Evolutionary conservation across 2,113 vertebrate genomes (phyloP).

Genomic region (Cyprinodon tularosa): DNA sequence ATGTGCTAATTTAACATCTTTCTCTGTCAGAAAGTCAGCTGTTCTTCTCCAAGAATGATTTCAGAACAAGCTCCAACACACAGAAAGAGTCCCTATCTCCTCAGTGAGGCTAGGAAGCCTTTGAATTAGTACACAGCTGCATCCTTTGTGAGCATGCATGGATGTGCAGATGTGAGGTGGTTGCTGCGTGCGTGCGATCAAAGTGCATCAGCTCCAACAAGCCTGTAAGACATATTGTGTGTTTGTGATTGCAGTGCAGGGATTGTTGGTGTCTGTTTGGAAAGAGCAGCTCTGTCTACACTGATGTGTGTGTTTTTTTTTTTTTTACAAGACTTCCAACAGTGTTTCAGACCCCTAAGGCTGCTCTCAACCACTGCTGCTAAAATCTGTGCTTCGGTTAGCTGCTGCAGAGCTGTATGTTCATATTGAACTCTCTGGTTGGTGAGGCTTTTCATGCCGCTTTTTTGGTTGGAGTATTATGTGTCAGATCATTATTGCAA

Average conservation of each 20-base stretch:
- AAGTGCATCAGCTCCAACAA: background rate
- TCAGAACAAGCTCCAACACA: conserved; percentile 20
- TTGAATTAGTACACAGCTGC: conserved; percentile 31
- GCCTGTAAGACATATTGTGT: background rate
- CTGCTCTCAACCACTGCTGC: conserved; percentile 41
- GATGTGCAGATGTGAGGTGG: conserved; percentile 31
- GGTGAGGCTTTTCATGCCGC: background rate
- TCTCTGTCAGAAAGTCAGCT: conserved; percentile 30
- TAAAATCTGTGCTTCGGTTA: conserved; percentile 28
- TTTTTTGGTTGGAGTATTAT: conserved; percentile 17
- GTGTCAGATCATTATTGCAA: conserved; percentile 28
- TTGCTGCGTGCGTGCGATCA: conserved; percentile 29
- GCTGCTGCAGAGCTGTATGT: conserved; percentile 27
- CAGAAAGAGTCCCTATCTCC: background rate
- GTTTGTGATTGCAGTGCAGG: conserved; percentile 20
- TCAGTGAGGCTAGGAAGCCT: conserved; percentile 20
- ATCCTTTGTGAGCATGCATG: conserved; percentile 16
- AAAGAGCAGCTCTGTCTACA: conserved; percentile 20
- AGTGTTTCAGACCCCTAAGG: conserved; percentile 40
- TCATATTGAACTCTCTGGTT: conserved; percentile 13
- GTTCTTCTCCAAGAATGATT: conserved; percentile 31
- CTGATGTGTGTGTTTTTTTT: conserved; percentile 5
- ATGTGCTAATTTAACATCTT: conserved; percentile 10
- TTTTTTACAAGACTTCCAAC: conserved; percentile 35
- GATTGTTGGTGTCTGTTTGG: conserved; percentile 33